These are phyloP conservation scores for Bombus cullumanus DNA, from an alignment of 1,140 invertebrate genomes.

Conservation along the genomic window DNA sequence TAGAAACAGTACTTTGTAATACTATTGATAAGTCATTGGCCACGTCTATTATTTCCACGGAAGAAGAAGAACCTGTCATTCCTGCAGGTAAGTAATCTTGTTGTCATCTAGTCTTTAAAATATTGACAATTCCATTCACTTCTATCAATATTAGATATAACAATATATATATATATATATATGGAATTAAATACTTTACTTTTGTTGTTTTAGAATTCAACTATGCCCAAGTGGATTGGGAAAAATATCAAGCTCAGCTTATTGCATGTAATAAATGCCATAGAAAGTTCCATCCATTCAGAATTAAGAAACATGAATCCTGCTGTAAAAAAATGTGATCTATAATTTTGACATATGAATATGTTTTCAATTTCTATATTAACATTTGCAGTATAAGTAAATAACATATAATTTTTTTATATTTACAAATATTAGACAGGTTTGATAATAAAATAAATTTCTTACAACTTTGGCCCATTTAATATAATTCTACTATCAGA, in stretches of 20 bases:
- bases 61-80: not conserved
- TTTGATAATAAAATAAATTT: slow-evolving; percentile 46
- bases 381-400: not conserved
- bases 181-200: not conserved
- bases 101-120: not conserved
- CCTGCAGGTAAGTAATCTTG: slow-evolving; percentile 12
- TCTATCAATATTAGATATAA: not conserved
- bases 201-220: slow-evolving; percentile 55
- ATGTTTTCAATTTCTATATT: not conserved
- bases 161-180: not conserved
- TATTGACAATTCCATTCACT: not conserved
- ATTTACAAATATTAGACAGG: not conserved
- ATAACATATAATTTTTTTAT: not conserved
- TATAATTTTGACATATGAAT: not conserved
- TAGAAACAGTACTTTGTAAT: not conserved
- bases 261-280: slow-evolving; percentile 67
- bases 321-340: slow-evolving; percentile 64
- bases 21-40: not conserved
- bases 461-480: slow-evolving; percentile 75
- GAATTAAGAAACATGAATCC: slow-evolving; percentile 64
- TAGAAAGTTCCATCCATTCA: slow-evolving; percentile 67
- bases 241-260: slow-evolving; percentile 61
- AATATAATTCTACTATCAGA: slow-evolving; percentile 78
- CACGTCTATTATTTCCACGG: not conserved
- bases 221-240: slow-evolving; percentile 66